Base-by-base conservation (phyloP, 2,797 vertebrate genomes). In the Scolopax rusticola region DNA sequence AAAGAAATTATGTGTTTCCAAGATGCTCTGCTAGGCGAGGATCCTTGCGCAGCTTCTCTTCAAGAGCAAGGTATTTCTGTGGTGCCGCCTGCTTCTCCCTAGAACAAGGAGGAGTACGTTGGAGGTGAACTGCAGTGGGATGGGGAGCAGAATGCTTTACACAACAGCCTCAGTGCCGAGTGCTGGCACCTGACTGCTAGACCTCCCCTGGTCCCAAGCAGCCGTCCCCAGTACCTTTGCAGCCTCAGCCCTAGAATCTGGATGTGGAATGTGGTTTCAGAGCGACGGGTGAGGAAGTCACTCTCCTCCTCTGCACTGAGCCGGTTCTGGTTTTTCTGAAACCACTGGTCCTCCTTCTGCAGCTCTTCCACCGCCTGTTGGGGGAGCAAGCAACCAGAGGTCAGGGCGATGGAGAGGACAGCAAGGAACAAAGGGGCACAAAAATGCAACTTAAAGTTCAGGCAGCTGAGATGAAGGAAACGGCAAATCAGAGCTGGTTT, bases 301-400 rank as follows among this genome's bases (percentile, higher is more conserved):
- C 97, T 95, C 90, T 98, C 95, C 2, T 99, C 97, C 57, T 98
- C 86, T 1, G 78, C 14, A 0, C 92, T 98, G 96, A 99, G 87
- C 60, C 80, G 92, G 28, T 93, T 89, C 96, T 97, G 95, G 71
- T 98, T 98, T 96, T 97, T 95, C 83, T 98, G 97, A 96, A 98
- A 99, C 98, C 98, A 98, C 33, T 95, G 97, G 81, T 99, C 97
- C 63, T 98, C 97, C 94, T 93, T 97, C 97, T 98, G 97, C 67
- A 99, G 96, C 87, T 98, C 98, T 86, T 98, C 95, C 3, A 97
- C 98, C 21, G 97, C 98, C 99, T 99, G 90, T 27, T 57, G 53
- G n/a, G 51, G 63, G 61, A 69, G 25, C 5, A 15, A 82, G 56
- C 48, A 77, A 59, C 4, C 53, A 84, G 9, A 56, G 54, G 17